These are phyloP conservation scores for Euzophera pinguis DNA, from an alignment of 2,888 invertebrate genomes.

Conservation along the genomic window DNA sequence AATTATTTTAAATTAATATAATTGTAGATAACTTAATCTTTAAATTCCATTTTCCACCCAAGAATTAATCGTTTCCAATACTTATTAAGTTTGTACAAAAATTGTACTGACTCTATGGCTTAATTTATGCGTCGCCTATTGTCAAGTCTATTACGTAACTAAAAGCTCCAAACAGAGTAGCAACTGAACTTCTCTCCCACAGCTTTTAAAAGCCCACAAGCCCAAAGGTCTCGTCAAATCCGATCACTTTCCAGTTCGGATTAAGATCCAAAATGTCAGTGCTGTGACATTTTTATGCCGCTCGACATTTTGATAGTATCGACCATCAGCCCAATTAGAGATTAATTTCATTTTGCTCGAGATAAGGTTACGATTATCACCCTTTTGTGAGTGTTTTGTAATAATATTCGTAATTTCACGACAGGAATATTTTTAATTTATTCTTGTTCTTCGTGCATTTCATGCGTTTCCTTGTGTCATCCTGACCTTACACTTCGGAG, in stretches of 20 bases:
- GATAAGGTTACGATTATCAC: slow-evolving; percentile 7
- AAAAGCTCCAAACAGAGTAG: neutral
- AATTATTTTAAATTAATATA: too few species aligned
- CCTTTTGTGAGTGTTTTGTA: neutral
- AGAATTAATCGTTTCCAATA: too few species aligned
- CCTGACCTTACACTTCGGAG: too few species aligned
- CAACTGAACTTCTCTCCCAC: slow-evolving; percentile 2
- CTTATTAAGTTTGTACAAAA: too few species aligned
- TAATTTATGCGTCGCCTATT: neutral
- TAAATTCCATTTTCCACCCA: too few species aligned
- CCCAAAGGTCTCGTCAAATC: slow-evolving; percentile 43
- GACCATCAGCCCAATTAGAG: slow-evolving; percentile 69
- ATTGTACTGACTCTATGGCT: too few species aligned
- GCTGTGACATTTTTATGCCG: slow-evolving; percentile 75
- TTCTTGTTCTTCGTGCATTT: too few species aligned
- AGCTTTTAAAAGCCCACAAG: slow-evolving; percentile 1
- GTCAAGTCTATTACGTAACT: neutral
- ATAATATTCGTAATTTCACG: too few species aligned
- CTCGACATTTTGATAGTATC: slow-evolving; percentile 73
- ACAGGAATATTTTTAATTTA: too few species aligned
- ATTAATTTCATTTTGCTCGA: slow-evolving; percentile 53
- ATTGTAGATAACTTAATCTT: too few species aligned
- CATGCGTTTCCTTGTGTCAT: too few species aligned
- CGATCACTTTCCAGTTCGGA: slow-evolving; percentile 70
- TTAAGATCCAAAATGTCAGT: slow-evolving; percentile 75